Base-by-base conservation (phyloP, 2,113 vertebrate genomes). In the Corythoichthys intestinalis region DNA sequence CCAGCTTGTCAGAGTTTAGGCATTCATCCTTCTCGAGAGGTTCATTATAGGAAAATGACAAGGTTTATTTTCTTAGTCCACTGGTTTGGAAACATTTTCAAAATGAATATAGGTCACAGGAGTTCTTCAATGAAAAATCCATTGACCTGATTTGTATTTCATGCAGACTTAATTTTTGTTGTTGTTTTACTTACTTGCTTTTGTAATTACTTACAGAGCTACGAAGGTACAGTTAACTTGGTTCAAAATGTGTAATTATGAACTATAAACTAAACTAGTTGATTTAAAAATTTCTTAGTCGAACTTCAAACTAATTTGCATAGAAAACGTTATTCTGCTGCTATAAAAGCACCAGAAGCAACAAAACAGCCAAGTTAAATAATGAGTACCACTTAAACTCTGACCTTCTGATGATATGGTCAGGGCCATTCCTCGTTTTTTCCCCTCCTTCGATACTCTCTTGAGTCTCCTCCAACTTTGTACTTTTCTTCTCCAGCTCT, bases 361-460 rank as follows among this genome's bases (percentile, higher is more conserved):
- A 28, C 6, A 44, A n/a, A 17, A 17, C 14, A 6, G 15, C 49
- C 14, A 52, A 17, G 10, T 17, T 52, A 6, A 52, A 52, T n/a
- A n/a, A 52, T 15, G 15, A 52, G 2, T 52, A 6, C 17, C 14
- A 52, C 15, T 6, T 52, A 2, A 15, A 57, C 7, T 74, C 85
- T 79, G 56, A 93, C 93, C 88, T 90, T 78, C 85, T 92, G n/a
- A 92, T 80, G 52, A 92, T 72, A 8, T 93, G 90, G 52, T 92
- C 90, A 76, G 91, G 83, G 41, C 89, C 85, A 61, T 69, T 84
- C 72, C 82, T 91, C 66, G 87, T 90, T 83, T 75, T 90, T 76
- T 87, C 88, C 82, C 88, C 86, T 67, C 87, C 87, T 17, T 78
- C 84, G 44, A 89, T 80, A 76, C 82, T 90, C 34, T 90, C 89